Base-by-base conservation (phyloP, 2,888 invertebrate genomes). In the Meiosimyza platycephala region DNA sequence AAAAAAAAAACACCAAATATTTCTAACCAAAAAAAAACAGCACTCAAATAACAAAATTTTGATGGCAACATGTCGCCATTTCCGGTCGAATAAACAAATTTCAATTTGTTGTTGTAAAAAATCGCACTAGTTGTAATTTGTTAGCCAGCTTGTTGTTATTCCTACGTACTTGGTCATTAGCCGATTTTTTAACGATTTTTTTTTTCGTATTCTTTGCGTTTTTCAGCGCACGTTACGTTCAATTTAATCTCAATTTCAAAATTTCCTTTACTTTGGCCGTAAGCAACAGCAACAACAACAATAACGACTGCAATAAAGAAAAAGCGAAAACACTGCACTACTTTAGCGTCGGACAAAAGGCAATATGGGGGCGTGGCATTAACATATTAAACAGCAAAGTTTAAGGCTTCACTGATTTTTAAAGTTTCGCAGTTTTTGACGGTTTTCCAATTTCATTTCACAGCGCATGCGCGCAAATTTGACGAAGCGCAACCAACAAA, bases 1-100 rank as follows among this genome's bases (percentile, higher is more conserved):
- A 16, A 16, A 18, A 54, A 54, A 54, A 18, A n/a, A 12, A 3
- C 5, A 40, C 5, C 5, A 40, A 40, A 40, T 64, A 50, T 22
- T 64, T 64, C 18, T n/a, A 13, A 65, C n/a, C 28, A 12, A 7
- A 54, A 18, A 18, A 55, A 16, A 55, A 55, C 28, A 28, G 4
- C 28, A 28, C 28, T 28, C 28, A 55, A 16, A n/a, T 33, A 6
- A 47, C 16, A 47, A 50, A 64, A 47, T 47, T 62, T 48, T 73
- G 60, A 64, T 71, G 75, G 57, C 68, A 74, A 72, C 69, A 72
- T 72, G 66, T 72, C 70, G 71, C 59, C 18, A 68, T 74, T 75
- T 75, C 75, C 75, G 75, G 72, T 72, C 71, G 74, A 66, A 59
- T 57, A 47, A 55, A 40, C 48, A 48, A 54, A 47, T 28, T 55